A percentile compares a stretch with the other conserved stretches of the same genome.
These are phyloP conservation scores for Calidris pygmaea DNA, from an alignment of 2,113 vertebrate species.

Conservation along the genomic window DNA sequence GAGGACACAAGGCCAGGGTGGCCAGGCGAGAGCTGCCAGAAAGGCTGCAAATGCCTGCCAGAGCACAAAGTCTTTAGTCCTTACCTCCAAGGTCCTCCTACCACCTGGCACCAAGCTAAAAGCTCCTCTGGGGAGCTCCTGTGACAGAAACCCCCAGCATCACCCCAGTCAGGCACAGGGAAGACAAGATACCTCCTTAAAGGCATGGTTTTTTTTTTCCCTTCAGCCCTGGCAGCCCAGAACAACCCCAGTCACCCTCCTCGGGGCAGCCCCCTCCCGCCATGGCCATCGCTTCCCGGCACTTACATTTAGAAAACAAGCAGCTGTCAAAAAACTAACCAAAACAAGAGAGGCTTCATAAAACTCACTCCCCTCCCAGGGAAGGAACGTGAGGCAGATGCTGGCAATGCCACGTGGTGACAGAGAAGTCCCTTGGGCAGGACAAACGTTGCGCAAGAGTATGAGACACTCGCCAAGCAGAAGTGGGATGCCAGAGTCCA, in stretches of 20 bases:
- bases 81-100: background rate
- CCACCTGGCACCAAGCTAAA: background rate
- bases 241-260: background rate
- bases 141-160: background rate
- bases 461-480: background rate
- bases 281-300: rapidly evolving
- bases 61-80: background rate
- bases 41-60: background rate
- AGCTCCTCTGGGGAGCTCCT: background rate
- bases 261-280: rapidly evolving
- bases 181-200: background rate
- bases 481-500: background rate
- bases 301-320: background rate
- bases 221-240: background rate
- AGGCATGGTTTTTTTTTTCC: background rate
- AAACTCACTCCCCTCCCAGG: background rate
- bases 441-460: background rate
- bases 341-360: background rate
- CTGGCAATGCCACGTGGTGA: background rate
- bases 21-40: background rate
- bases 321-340: background rate
- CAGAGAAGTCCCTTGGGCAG: background rate
- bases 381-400: rapidly evolving
- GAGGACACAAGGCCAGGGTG: background rate
- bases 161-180: background rate